Base-by-base conservation (phyloP, 2,797 vertebrate species). In the Notamacropus eugenii region DNA sequence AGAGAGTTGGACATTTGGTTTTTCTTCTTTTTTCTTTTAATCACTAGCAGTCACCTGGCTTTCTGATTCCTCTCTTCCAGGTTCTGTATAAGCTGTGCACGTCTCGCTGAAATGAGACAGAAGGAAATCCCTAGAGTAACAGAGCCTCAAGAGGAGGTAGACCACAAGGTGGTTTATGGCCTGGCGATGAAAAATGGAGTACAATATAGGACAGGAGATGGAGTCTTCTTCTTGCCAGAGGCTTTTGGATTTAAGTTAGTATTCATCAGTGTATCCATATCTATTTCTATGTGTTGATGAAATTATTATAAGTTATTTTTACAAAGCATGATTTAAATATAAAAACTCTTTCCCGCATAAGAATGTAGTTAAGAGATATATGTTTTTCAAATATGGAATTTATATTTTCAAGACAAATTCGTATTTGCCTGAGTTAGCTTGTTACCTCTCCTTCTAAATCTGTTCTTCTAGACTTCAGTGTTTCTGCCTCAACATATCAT, bases 201-300 rank as follows among this genome's bases (percentile, higher is more conserved):
- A 9, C 99, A 99, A 95, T 99, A 99, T 97, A 98, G 98, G 0
- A 98, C 99, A 11, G 99, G 99, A 0, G 99, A 99, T 0, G 96
- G 99, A 0, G 99, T 99, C 92, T 99, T 99, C 97, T 98, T 99
- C 92, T 99, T 98, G 0, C 99, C 99, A 0, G 99, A 99, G 0
- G 98, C 99, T 55, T 99, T 99, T 93, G 97, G 98, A 27, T 99
- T 99, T 98, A 99, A 99, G 99, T 99, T 96, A 1, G 28, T 12
- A 8, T 19, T 56, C 10, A 0, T 27, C n/a, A 1, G 10, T 12
- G 22, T 14, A 46, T 46, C 40, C 74, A 82, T 40, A 46, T 82
- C 2, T 82, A 46, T 46, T 82, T 82, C n/a, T 19, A 46, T 46
- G 24, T 40, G n/a, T 87, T 46, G 28, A 50, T 87, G 74, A 87